Conservation (phyloP, 2,113 vertebrate species). For the Oncorhynchus clarkii region DNA sequence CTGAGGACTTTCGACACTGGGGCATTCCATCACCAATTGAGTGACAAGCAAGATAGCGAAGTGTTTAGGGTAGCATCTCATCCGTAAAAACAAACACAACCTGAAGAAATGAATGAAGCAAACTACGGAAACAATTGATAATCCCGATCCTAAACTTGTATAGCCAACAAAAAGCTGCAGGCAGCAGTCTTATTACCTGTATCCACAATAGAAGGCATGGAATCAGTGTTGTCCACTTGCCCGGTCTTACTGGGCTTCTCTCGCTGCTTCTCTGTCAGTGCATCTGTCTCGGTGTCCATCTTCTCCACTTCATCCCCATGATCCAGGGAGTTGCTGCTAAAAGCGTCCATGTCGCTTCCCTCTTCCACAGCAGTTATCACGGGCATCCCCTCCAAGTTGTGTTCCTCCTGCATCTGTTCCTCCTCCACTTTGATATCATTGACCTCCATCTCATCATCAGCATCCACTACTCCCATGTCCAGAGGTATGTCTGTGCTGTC, state of each 20-base stretch:
- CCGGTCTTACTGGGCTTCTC: background rate
- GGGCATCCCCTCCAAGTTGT: background rate
- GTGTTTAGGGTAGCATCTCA: too few relatives aligned
- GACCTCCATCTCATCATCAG: constrained; percentile 1
- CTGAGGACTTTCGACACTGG: too few relatives aligned
- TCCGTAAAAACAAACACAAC: too few relatives aligned
- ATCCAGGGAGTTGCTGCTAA: background rate
- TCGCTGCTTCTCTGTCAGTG: constrained; percentile 1
- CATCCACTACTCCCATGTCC: background rate
- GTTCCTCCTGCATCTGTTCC: background rate
- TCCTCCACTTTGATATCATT: constrained; percentile 14
- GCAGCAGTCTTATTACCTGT: background rate
- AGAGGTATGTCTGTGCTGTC: background rate
- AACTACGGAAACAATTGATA: too few relatives aligned
- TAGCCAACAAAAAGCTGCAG: background rate
- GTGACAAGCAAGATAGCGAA: too few relatives aligned
- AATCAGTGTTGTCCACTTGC: constrained; percentile 21
- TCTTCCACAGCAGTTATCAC: background rate
- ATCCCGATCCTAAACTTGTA: too few relatives aligned
- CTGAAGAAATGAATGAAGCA: too few relatives aligned
- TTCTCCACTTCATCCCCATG: background rate
- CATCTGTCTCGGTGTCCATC: background rate
- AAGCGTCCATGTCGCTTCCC: background rate
- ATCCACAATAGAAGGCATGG: constrained; percentile 1
- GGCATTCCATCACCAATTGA: too few relatives aligned